Evolutionary conservation across 2,888 invertebrate species (phyloP).

Genomic region (Galerucella nymphaeae): DNA sequence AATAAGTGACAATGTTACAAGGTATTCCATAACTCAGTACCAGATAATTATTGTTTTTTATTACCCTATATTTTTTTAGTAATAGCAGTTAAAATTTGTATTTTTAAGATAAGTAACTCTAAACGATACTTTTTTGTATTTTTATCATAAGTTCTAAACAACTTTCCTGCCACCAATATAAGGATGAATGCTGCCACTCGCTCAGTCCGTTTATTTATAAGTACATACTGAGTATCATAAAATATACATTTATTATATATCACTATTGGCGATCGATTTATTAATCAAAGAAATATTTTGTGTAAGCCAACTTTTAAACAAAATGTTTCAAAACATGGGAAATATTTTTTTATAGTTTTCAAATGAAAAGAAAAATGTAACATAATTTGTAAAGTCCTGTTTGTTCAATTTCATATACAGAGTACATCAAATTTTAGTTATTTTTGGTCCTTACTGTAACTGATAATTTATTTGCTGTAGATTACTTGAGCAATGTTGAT

Average conservation of each 20-base stretch:
- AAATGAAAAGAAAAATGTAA: too few relatives aligned
- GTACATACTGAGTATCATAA: slow-evolving; percentile 34
- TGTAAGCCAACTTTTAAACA: slow-evolving; percentile 5
- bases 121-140: too few relatives aligned
- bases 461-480: too few relatives aligned
- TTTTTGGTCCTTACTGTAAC: too few relatives aligned
- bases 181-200: slow-evolving; percentile 42
- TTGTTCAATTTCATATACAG: too few relatives aligned
- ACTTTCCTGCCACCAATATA: neutral
- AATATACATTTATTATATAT: slow-evolving; percentile 23
- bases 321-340: neutral
- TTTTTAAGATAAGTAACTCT: neutral
- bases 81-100: neutral
- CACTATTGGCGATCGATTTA: slow-evolving; percentile 3
- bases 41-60: too few relatives aligned
- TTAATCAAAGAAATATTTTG: neutral
- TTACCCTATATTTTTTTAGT: too few relatives aligned
- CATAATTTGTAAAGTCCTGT: too few relatives aligned
- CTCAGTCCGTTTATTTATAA: slow-evolving; percentile 32
- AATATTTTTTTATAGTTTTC: too few relatives aligned
- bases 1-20: neutral
- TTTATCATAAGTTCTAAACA: neutral
- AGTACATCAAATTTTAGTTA: too few relatives aligned
- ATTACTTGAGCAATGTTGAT: too few relatives aligned
- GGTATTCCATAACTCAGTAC: too few relatives aligned